These are phyloP conservation scores for Telmatherina bonti DNA, from an alignment of 2,797 vertebrate species.

Conservation along the genomic window DNA sequence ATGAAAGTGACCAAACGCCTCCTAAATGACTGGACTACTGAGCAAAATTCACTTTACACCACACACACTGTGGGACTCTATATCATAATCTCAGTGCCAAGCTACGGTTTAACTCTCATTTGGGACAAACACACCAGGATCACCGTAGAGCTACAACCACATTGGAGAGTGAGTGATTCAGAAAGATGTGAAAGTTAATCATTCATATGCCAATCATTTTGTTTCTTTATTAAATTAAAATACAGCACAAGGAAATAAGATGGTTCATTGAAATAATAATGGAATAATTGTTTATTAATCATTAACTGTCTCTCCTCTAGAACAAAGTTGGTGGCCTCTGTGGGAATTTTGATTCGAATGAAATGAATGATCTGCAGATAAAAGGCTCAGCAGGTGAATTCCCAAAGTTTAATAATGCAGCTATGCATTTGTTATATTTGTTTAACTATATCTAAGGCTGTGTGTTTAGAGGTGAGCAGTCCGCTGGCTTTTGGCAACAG, in stretches of 20 bases:
- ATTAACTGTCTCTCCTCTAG: slow-evolving; percentile 45
- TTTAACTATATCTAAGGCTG: background rate
- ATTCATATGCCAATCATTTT: background rate
- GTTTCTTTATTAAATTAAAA: background rate
- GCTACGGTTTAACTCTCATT: slow-evolving; percentile 74
- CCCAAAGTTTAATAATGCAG: background rate
- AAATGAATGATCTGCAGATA: slow-evolving; percentile 78
- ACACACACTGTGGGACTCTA: slow-evolving; percentile 75
- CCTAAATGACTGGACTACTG: slow-evolving; percentile 13
- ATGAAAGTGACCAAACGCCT: slow-evolving; percentile 71
- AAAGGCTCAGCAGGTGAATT: slow-evolving; percentile 63
- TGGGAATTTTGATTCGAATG: slow-evolving; percentile 82
- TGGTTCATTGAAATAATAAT: no score
- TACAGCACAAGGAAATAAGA: background rate
- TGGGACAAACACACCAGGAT: slow-evolving; percentile 85
- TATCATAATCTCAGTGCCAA: slow-evolving; percentile 73
- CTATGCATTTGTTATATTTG: background rate
- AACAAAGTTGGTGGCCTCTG: slow-evolving; percentile 80
- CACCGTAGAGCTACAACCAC: slow-evolving; percentile 61
- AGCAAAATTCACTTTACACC: slow-evolving; percentile 61
- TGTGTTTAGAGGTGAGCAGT: slow-evolving; percentile 47
- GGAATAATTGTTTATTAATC: no score
- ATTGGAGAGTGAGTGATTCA: slow-evolving; percentile 70
- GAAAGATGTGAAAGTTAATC: background rate
- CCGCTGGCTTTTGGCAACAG: slow-evolving; percentile 81